Base-by-base conservation (phyloP, 2,113 vertebrate genomes). In the Haemorhous mexicanus region DNA sequence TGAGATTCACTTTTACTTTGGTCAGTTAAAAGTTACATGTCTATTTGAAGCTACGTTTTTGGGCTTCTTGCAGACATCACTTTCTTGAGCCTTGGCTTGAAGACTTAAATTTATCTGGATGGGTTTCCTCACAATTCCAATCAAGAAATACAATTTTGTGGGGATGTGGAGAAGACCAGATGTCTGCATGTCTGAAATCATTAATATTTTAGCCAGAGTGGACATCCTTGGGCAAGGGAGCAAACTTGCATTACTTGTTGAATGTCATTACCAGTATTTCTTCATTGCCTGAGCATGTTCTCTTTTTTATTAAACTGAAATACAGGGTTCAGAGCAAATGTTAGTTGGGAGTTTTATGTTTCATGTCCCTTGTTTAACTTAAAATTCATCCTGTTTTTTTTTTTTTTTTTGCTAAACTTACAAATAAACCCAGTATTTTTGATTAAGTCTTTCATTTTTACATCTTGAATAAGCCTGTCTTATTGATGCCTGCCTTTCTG, bases 391-490 rank as follows among this genome's bases (percentile, higher is more conserved):
- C 3, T 21, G 35, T 8, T 44, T 30, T 52, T 11, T 53, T 27
- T 33, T 33, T 30, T 66, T 33, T 76, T 52, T 69, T 87, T 58
- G 1, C 41, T 90, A 62, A 61, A 72, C 19, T 76, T 70, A 69
- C 22, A 84, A 84, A 73, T 81, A 90, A 88, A 79, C 19, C 16
- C 17, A 21, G 26, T 63, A 63, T 84, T 95, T 83, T 87, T 91
- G 10, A 66, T 88, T 86, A 90, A 66, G 75, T 68, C 87, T 87
- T 92, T 94, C 12, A 85, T 87, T 95, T 95, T 93, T 79, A 70
- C 50, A 33, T 80, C 50, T 87, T 87, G 66, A 79, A 69, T 93
- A 93, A 92, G 27, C 37, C 27, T 93, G 23, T 91, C 66, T 87
- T 81, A 81, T 82, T 94, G 81, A 67, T 80, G 55, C 56, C 70